Evolutionary conservation across 2,113 vertebrate species (phyloP).

Genomic region (Coregonus clupeaformis): DNA sequence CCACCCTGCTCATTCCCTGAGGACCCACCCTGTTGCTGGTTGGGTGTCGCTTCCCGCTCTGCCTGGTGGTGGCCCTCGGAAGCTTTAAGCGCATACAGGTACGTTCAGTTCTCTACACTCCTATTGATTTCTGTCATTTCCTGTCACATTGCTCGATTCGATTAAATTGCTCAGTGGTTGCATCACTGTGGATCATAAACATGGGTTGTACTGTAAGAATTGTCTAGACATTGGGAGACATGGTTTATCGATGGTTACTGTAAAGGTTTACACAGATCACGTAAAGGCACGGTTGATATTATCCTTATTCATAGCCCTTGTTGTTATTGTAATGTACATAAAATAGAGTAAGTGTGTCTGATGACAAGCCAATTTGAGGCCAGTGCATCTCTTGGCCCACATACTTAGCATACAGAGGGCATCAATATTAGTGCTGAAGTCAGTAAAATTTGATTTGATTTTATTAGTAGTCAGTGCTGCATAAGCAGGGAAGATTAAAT

Average conservation of each 20-base stretch:
- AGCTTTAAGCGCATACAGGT: not conserved
- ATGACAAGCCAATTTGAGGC: constrained; percentile 26
- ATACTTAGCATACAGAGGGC: constrained; percentile 27
- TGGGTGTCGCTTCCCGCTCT: constrained; percentile 22
- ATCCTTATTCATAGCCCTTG: not conserved
- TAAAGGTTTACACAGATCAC: not conserved
- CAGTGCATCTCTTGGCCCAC: constrained; percentile 17
- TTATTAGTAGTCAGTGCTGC: constrained; percentile 25
- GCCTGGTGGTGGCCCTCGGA: not conserved
- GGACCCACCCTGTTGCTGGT: constrained; percentile 33
- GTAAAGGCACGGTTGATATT: constrained; percentile 4
- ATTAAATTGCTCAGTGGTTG: constrained; percentile 28
- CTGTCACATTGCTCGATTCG: constrained; percentile 7
- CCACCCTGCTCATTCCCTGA: constrained; percentile 34
- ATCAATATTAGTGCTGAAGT: not conserved
- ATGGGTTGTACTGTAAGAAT: constrained; percentile 12
- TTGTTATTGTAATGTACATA: constrained; percentile 17
- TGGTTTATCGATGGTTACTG: not conserved
- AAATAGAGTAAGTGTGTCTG: constrained; percentile 34
- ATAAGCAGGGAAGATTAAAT: constrained; percentile 15
- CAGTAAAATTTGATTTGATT: not conserved
- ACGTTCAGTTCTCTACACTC: not conserved
- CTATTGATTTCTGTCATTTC: constrained; percentile 33
- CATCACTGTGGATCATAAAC: constrained; percentile 21
- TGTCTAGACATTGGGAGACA: not conserved